Percentiles rank a stretch among this genome's conserved stretches.
phyloP scores from a whole-genome alignment of 1,140 invertebrate genomes.

The Lepidurus arcticus region DNA sequence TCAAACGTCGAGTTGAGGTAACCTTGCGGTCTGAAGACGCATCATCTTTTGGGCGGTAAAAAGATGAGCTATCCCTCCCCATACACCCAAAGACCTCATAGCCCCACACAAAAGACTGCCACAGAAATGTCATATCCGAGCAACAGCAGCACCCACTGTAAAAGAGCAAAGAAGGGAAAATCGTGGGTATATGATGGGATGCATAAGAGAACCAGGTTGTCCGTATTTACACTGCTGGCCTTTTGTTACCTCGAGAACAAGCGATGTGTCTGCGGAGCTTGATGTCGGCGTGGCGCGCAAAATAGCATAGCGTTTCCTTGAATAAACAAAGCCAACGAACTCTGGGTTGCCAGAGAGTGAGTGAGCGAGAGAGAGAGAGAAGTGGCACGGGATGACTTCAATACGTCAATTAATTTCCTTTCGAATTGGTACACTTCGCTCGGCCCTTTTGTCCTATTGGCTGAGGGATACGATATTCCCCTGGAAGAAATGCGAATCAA shows the following conservation, averaged over 20 bases:
- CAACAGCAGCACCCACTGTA: not conserved
- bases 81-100: not conserved
- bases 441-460: not conserved
- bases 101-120: not conserved
- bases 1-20: too few species aligned
- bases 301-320: not conserved
- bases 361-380: not conserved
- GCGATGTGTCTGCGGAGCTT: not conserved
- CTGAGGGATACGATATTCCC: not conserved
- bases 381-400: slow-evolving; percentile 18
- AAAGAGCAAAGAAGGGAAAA: not conserved
- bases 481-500: too few species aligned
- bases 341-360: not conserved
- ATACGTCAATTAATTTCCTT: slow-evolving; percentile 12
- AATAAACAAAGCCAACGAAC: slow-evolving; percentile 9
- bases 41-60: not conserved
- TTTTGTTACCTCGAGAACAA: not conserved
- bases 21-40: not conserved
- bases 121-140: not conserved
- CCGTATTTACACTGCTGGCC: not conserved
- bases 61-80: not conserved
- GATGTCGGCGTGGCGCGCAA: not conserved
- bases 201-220: slow-evolving; percentile 10
- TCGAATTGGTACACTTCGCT: slow-evolving; percentile 2
- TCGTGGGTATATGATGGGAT: not conserved